phyloP scores from a whole-genome alignment of 2,797 vertebrate species.

The Parauchenoglanis punctatus region DNA sequence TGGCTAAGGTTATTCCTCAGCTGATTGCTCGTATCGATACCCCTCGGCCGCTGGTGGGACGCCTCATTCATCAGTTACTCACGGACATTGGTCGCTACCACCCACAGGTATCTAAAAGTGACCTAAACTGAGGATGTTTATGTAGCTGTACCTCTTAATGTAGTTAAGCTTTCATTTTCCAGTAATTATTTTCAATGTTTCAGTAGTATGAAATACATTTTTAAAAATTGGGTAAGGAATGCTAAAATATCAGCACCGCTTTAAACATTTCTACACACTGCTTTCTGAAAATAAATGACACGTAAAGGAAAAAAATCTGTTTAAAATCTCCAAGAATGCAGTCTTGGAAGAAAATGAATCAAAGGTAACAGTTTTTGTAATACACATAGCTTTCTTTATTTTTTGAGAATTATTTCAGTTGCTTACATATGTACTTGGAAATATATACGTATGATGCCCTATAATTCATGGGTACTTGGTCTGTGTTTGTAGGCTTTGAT shows the following conservation, averaged over 20 bases:
- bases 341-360: neutral
- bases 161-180: neutral
- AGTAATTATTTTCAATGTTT: neutral
- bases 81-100: conserved; percentile 97
- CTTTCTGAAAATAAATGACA: neutral
- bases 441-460: neutral
- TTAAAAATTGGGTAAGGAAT: neutral
- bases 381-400: neutral
- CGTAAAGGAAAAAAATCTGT: neutral
- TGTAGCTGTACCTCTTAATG: neutral
- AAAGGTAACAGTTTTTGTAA: neutral
- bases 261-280: neutral
- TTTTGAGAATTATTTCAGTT: neutral
- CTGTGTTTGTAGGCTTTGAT: conserved; percentile 86
- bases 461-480: neutral
- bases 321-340: neutral
- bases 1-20: conserved; percentile 92
- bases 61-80: conserved; percentile 96
- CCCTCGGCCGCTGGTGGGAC: conserved; percentile 91
- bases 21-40: conserved; percentile 98
- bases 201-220: neutral
- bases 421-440: neutral
- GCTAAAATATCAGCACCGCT: neutral
- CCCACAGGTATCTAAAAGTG: conserved; percentile 82
- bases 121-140: neutral